Evolutionary conservation across 2,888 invertebrate genomes (phyloP).

Genomic region (Protonemura montana): DNA sequence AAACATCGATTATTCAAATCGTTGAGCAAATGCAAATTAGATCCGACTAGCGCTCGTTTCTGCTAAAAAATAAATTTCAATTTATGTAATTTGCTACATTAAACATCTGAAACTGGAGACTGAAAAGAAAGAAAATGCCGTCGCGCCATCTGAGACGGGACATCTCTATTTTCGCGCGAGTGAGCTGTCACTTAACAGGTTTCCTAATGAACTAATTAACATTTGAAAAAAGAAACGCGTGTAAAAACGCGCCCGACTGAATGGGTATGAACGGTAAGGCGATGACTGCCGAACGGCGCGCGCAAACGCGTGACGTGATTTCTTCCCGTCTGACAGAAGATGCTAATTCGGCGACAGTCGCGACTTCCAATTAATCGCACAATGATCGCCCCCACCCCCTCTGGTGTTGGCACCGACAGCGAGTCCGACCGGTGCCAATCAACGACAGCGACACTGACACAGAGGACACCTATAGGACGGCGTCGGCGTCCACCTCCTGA

Average conservation of each 20-base stretch:
- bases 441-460: background rate
- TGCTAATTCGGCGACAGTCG: background rate
- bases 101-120: background rate
- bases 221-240: conserved; percentile 32
- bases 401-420: background rate
- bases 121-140: background rate
- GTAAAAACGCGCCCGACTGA: background rate
- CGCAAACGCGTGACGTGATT: background rate
- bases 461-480: background rate
- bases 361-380: background rate
- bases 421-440: background rate
- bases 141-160: background rate
- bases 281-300: background rate
- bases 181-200: conserved; percentile 30
- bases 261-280: background rate
- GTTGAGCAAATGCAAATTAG: background rate
- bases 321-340: background rate
- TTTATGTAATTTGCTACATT: background rate
- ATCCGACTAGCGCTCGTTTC: background rate
- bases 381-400: background rate
- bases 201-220: conserved; percentile 37
- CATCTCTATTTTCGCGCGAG: conserved; percentile 23
- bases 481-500: background rate
- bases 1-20: conserved; percentile 12
- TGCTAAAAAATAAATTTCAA: background rate